Evolutionary conservation across 2,888 invertebrate genomes (phyloP).

Genomic region (Megalurothrips usitatus): DNA sequence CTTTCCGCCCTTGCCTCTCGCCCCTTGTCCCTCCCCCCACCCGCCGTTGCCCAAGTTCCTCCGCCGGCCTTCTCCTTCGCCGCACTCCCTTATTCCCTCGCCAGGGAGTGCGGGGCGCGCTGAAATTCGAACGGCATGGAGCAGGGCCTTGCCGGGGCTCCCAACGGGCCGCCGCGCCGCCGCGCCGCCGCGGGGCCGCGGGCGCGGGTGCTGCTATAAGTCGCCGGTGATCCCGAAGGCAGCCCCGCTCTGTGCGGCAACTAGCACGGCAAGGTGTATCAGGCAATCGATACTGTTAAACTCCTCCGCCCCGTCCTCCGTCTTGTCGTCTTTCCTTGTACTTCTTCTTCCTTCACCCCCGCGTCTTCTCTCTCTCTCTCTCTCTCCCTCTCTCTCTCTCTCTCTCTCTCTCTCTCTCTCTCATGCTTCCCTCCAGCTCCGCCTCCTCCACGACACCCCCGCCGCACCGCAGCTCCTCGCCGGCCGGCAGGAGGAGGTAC

Average conservation of each 20-base stretch:
- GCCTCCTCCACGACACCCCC: no score
- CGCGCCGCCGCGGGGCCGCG: no score
- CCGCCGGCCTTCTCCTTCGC: no score
- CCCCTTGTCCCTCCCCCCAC: background rate
- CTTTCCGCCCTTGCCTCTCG: background rate
- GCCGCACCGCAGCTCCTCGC: background rate
- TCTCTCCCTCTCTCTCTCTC: conserved; percentile 1
- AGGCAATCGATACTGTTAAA: background rate
- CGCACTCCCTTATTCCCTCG: no score
- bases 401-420: no score
- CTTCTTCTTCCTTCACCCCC: background rate
- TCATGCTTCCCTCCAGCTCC: no score
- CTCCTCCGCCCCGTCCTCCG: background rate
- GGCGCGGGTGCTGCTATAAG: no score
- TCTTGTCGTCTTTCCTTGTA: background rate
- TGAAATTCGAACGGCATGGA: background rate
- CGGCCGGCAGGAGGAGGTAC: background rate
- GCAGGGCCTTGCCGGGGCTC: background rate
- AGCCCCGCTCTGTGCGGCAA: background rate
- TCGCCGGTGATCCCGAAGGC: no score
- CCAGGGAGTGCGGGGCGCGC: background rate
- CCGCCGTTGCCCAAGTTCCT: background rate
- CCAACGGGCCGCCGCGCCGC: background rate
- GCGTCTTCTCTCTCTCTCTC: background rate
- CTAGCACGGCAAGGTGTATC: background rate